Evolutionary conservation across 1,140 invertebrate species (phyloP).

Genomic region (Drosophila ironensis): DNA sequence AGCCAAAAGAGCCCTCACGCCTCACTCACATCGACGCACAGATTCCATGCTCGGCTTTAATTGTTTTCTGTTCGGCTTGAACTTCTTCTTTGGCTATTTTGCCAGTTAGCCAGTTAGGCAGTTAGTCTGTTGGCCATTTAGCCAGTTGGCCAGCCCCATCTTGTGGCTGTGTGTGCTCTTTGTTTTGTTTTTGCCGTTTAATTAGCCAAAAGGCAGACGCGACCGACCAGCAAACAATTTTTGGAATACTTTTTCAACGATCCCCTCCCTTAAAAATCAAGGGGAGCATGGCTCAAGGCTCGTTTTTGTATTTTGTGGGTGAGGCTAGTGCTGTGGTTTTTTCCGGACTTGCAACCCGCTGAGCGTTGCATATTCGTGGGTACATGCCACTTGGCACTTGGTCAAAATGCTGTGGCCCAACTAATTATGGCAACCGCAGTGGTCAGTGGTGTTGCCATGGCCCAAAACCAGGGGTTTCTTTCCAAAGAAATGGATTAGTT

Average conservation of each 20-base stretch:
- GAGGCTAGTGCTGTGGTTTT: background rate
- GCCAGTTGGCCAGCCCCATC: too few relatives aligned
- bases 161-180: too few relatives aligned
- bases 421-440: slow-evolving; percentile 59
- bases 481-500: background rate
- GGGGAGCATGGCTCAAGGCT: background rate
- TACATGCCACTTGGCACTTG: slow-evolving; percentile 56
- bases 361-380: slow-evolving; percentile 13
- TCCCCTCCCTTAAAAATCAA: background rate
- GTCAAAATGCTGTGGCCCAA: slow-evolving; percentile 47
- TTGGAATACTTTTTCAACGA: slow-evolving; percentile 23
- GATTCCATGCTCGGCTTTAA: slow-evolving; percentile 67
- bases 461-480: background rate
- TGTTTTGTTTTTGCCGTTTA: slow-evolving; percentile 46
- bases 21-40: slow-evolving; percentile 15
- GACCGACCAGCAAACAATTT: slow-evolving; percentile 55
- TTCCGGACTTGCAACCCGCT: slow-evolving; percentile 18
- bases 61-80: slow-evolving; percentile 16
- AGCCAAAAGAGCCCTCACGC: slow-evolving; percentile 13
- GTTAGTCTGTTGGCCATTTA: too few relatives aligned
- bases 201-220: slow-evolving; percentile 65
- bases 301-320: background rate
- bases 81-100: slow-evolving; percentile 14
- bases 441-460: background rate
- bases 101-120: too few relatives aligned